phyloP scores from a whole-genome alignment of 2,113 vertebrate genomes.

The Notothenia rossii region DNA sequence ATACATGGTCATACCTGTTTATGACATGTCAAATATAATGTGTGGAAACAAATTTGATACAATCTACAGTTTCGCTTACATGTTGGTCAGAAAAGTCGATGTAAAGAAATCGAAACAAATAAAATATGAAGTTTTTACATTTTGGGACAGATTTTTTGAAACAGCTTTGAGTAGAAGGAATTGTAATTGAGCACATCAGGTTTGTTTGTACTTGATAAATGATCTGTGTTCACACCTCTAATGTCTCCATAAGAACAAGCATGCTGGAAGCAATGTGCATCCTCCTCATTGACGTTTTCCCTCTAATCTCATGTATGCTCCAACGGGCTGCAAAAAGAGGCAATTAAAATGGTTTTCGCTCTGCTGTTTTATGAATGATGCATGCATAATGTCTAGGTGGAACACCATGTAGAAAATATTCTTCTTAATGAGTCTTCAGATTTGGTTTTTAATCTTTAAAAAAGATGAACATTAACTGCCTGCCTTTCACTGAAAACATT shows the following conservation, averaged over 20 bases:
- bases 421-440: neutral
- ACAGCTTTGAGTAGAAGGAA: neutral
- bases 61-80: neutral
- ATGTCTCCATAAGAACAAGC: neutral
- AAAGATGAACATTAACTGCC: neutral
- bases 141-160: neutral
- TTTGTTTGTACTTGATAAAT: neutral
- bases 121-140: too few species aligned
- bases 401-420: neutral
- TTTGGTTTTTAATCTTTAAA: neutral
- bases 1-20: neutral
- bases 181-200: neutral
- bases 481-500: too few species aligned
- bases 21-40: neutral
- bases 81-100: neutral
- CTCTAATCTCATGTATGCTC: neutral
- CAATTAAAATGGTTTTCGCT: constrained; percentile 6
- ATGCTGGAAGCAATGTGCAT: neutral
- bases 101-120: neutral
- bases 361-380: neutral
- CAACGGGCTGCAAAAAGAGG: neutral
- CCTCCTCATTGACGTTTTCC: neutral
- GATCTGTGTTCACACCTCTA: neutral
- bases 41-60: neutral
- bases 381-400: neutral